Conservation (phyloP, 1,140 invertebrate genomes). For the Drosophila punjabiensis region DNA sequence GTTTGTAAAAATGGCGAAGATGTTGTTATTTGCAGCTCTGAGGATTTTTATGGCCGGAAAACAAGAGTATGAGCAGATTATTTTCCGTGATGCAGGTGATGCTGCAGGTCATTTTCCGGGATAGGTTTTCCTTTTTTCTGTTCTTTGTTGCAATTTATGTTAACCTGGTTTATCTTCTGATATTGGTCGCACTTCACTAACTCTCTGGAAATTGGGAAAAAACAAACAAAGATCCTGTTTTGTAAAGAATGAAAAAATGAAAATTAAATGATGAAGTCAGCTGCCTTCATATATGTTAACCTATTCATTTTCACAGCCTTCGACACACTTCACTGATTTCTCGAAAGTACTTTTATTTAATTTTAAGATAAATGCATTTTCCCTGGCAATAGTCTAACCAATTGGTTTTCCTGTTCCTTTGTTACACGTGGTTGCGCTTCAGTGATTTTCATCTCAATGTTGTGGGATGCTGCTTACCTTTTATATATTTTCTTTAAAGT, state of each 20-base stretch:
- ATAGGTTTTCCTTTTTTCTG: background rate
- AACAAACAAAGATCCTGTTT: background rate
- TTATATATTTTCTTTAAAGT: background rate
- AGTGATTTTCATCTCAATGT: conserved; percentile 13
- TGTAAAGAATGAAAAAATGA: background rate
- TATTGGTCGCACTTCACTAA: conserved; percentile 10
- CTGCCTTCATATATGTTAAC: conserved; percentile 11
- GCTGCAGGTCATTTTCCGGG: background rate
- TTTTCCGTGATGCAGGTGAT: background rate
- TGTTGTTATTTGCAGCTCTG: background rate
- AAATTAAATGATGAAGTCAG: background rate
- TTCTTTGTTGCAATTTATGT: background rate
- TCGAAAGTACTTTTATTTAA: background rate
- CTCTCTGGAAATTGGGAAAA: background rate
- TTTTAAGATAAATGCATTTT: background rate
- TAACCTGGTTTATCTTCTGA: conserved; percentile 1
- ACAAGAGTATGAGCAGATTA: background rate
- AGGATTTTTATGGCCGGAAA: too few relatives aligned
- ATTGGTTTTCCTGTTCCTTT: conserved; percentile 21
- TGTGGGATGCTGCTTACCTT: conserved; percentile 14
- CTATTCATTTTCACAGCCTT: conserved; percentile 11
- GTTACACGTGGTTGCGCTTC: conserved; percentile 9
- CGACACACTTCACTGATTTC: background rate
- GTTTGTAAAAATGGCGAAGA: too few relatives aligned
- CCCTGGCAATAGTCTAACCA: background rate